Evolutionary conservation across 2,888 invertebrate species (phyloP).

Genomic region (Polymixis flavicincta): DNA sequence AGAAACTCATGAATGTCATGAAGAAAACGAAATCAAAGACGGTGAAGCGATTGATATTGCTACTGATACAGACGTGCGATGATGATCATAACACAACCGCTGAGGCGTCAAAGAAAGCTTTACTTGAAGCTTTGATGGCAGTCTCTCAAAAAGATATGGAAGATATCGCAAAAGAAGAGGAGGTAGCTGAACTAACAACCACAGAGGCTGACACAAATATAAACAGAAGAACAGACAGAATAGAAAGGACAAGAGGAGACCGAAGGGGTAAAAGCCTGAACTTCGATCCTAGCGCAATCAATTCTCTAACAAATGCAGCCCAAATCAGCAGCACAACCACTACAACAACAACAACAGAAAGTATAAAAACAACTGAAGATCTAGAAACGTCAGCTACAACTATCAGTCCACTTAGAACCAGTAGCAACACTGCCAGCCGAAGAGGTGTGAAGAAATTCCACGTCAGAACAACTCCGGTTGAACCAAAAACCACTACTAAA

Average conservation of each 20-base stretch:
- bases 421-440: conserved; percentile 71
- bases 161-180: conserved; percentile 85
- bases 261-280: conserved; percentile 81
- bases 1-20: conserved; percentile 95
- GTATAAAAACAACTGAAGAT: conserved; percentile 71
- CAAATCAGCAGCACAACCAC: conserved; percentile 61
- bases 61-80: conserved; percentile 95
- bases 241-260: conserved; percentile 74
- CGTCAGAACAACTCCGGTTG: conserved; percentile 76
- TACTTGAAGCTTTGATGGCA: conserved; percentile 93
- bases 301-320: conserved; percentile 82
- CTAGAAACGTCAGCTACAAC: conserved; percentile 79
- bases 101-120: conserved; percentile 92
- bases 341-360: conserved; percentile 66
- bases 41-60: conserved; percentile 93
- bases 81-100: conserved; percentile 93
- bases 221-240: conserved; percentile 75
- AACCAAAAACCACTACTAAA: conserved; percentile 71
- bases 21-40: conserved; percentile 95
- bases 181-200: conserved; percentile 71
- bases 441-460: conserved; percentile 84
- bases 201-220: conserved; percentile 77
- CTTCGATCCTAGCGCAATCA: conserved; percentile 82
- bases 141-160: conserved; percentile 91
- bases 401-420: conserved; percentile 75